Conservation (phyloP, 2,888 invertebrate species). For the Toxonevra muliebris region DNA sequence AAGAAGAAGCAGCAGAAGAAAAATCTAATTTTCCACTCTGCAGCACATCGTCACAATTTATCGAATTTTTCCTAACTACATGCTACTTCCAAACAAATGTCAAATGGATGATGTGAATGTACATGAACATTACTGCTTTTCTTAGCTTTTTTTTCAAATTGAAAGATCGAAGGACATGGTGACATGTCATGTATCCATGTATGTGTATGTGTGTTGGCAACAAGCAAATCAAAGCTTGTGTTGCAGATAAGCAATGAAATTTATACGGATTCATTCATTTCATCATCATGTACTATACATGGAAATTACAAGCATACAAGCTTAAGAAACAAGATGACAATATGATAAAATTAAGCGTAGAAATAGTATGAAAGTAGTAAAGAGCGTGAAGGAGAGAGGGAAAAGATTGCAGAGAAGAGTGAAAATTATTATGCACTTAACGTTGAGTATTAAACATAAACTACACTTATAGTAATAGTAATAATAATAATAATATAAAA, state of each 20-base stretch:
- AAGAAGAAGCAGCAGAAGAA: slow-evolving; percentile 6
- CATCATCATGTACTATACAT: too few species aligned
- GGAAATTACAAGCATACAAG: too few species aligned
- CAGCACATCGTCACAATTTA: slow-evolving; percentile 51
- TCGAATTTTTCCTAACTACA: slow-evolving; percentile 30
- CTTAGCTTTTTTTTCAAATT: too few species aligned
- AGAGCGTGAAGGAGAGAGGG: not conserved
- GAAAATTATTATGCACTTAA: too few species aligned
- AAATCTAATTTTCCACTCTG: slow-evolving; percentile 60
- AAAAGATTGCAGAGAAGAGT: not conserved
- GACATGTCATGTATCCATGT: slow-evolving; percentile 3
- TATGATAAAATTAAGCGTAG: not conserved
- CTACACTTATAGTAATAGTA: too few species aligned
- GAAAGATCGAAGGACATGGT: too few species aligned
- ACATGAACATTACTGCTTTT: too few species aligned
- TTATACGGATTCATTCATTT: too few species aligned
- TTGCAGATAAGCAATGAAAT: not conserved
- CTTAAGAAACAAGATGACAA: not conserved
- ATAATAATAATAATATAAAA: too few species aligned
- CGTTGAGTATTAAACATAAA: too few species aligned
- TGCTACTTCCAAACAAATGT: too few species aligned
- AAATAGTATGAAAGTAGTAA: not conserved
- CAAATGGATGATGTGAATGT: too few species aligned
- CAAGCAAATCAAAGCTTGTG: not conserved
- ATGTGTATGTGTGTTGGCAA: slow-evolving; percentile 1